Base-by-base conservation (phyloP, 1,140 invertebrate species). In the Papilio polytes region DNA sequence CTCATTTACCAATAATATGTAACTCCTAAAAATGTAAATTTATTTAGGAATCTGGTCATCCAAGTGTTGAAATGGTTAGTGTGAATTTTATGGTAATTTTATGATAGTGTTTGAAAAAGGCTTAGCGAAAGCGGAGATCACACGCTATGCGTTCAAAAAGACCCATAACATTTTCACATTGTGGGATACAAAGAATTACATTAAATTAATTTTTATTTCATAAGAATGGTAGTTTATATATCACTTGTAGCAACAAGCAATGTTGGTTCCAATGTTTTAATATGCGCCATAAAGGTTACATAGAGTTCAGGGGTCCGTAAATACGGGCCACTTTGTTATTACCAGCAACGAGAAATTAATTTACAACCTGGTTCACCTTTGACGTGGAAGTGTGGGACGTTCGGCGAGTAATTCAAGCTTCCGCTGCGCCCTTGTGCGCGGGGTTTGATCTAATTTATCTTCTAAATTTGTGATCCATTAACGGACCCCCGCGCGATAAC, bases 361-460 rank as follows among this genome's bases (percentile, higher is more conserved):
- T 70, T 70, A 70, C 72, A n/a, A 41, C 36, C 1, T 74, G 20
- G 72, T 74, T 46, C 36, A 76, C 74, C 74, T 76, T 48, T 76
- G 74, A 74, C 46, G 73, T 74, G 20, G 73, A 46, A 20, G 74
- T 82, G 84, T 84, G 85, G 80, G 72, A 79, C 85, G 83, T 83
- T 78, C 80, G 81, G 80, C 83, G 77, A 82, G 85, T 89, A 90
- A 89, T 89, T 89, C 88, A 88, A 87, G 89, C 86, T 93, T 92
- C 92, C 92, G 85, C 82, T 88, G 86, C 86, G 88, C 91, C 89
- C 88, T 93, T 90, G 85, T 87, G 87, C 85, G 85, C 86, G 83
- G 87, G 87, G 22, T 88, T 85, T 88, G 87, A 93, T 92, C 90
- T 87, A 93, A 94, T 92, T 93, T 93, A 92, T 93, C 89, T 90